Percentiles rank a stretch among this genome's conserved stretches.
These are phyloP conservation scores for Cerceris rybyensis DNA, from an alignment of 2,888 invertebrate genomes.

Conservation along the genomic window DNA sequence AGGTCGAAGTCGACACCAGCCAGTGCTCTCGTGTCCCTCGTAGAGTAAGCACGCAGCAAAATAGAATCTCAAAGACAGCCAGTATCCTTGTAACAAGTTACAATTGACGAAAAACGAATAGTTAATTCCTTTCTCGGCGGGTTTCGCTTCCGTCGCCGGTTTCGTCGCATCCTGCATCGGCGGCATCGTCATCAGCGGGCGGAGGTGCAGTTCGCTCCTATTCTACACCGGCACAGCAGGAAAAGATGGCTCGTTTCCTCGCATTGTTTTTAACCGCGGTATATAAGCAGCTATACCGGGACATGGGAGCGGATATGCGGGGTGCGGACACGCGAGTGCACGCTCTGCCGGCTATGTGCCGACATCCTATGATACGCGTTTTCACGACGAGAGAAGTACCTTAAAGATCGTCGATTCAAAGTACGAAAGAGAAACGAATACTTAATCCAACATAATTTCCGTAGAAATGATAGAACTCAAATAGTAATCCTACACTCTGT, in stretches of 20 bases:
- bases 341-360: constrained; percentile 71
- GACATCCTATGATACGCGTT: constrained; percentile 50
- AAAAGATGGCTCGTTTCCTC: constrained; percentile 80
- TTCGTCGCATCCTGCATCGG: constrained; percentile 40
- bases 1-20: too few relatives aligned
- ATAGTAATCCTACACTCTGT: too few relatives aligned
- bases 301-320: constrained; percentile 80
- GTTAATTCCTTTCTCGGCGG: neutral
- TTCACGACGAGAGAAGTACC: constrained; percentile 39
- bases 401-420: constrained; percentile 23
- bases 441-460: constrained; percentile 1
- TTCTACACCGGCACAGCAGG: constrained; percentile 67
- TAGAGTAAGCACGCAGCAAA: too few relatives aligned
- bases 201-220: constrained; percentile 57
- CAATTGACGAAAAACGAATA: neutral
- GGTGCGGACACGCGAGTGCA: constrained; percentile 75
- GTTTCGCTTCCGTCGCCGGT: constrained; percentile 14
- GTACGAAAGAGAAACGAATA: neutral
- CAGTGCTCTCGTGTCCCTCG: too few relatives aligned
- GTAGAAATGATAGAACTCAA: too few relatives aligned
- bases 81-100: neutral
- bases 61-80: too few relatives aligned
- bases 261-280: constrained; percentile 78
- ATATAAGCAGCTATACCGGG: constrained; percentile 73
- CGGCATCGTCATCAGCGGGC: constrained; percentile 46